A percentile compares a stretch with the other conserved stretches of the same genome.
Evolutionary conservation across 1,140 invertebrate genomes (phyloP).

Genomic region (Drosophila subpulchrella): DNA sequence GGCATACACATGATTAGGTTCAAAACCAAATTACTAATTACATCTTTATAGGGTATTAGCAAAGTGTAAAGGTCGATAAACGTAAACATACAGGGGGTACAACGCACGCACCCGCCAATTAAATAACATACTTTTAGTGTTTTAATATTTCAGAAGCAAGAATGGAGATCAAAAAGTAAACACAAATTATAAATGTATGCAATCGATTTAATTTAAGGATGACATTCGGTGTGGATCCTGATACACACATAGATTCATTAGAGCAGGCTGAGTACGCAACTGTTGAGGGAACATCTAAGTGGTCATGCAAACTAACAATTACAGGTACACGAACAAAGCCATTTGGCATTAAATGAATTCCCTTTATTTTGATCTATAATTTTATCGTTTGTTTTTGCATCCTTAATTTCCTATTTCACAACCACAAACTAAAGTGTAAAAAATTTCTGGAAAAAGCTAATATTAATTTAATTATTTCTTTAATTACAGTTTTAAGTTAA

Average conservation of each 20-base stretch:
- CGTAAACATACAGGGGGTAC: background rate
- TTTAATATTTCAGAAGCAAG: slow-evolving; percentile 17
- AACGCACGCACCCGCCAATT: slow-evolving; percentile 1
- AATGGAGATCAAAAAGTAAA: slow-evolving; percentile 3
- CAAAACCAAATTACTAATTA: background rate
- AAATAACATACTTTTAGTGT: slow-evolving; percentile 4
- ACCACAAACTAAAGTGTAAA: background rate
- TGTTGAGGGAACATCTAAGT: slow-evolving; percentile 99
- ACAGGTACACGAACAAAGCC: slow-evolving; percentile 90
- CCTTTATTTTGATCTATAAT: slow-evolving; percentile 10
- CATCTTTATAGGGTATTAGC: background rate
- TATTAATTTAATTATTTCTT: no score
- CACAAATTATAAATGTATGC: slow-evolving; percentile 30
- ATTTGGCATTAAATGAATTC: slow-evolving; percentile 19
- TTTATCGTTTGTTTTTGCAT: slow-evolving; percentile 6
- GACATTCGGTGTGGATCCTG: slow-evolving; percentile 98
- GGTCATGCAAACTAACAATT: slow-evolving; percentile 99
- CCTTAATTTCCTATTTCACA: background rate
- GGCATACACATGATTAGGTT: background rate
- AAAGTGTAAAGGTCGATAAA: background rate
- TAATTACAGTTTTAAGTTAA: no score
- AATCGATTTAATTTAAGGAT: slow-evolving; percentile 87
- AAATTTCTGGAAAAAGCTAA: background rate
- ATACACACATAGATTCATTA: slow-evolving; percentile 99
- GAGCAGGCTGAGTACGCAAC: slow-evolving; percentile 98